These are phyloP conservation scores for Anorthoa munda DNA, from an alignment of 2,888 invertebrate genomes.

Conservation along the genomic window DNA sequence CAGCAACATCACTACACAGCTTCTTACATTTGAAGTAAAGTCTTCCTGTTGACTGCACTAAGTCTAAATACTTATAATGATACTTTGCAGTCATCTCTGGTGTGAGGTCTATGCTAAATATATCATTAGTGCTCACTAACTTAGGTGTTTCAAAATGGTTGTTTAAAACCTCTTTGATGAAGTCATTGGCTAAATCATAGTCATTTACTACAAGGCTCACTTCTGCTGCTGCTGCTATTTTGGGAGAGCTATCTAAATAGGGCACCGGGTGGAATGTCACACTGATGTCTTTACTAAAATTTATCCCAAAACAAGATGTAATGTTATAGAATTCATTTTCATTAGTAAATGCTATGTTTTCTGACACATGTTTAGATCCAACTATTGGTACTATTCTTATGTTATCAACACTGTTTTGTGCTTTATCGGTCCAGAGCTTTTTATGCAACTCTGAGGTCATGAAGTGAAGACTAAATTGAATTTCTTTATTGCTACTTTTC, in stretches of 20 bases:
- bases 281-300: conserved; percentile 70
- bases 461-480: conserved; percentile 79
- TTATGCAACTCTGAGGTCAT: conserved; percentile 84
- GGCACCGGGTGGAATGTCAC: conserved; percentile 83
- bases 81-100: conserved; percentile 84
- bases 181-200: conserved; percentile 85
- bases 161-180: conserved; percentile 91
- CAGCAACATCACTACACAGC: conserved; percentile 70
- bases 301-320: conserved; percentile 76
- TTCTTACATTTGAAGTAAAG: conserved; percentile 87
- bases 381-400: conserved; percentile 83
- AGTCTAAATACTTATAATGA: conserved; percentile 85
- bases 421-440: conserved; percentile 78
- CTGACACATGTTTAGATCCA: conserved; percentile 77
- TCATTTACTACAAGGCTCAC: conserved; percentile 84
- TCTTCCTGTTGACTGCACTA: conserved; percentile 80
- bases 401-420: conserved; percentile 72
- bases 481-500: conserved; percentile 65
- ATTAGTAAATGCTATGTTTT: conserved; percentile 76
- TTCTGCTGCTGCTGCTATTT: conserved; percentile 85
- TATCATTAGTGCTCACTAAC: conserved; percentile 92
- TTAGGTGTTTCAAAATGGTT: conserved; percentile 93
- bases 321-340: conserved; percentile 85
- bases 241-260: conserved; percentile 82
- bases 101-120: conserved; percentile 92